Evolutionary conservation across 2,888 invertebrate species (phyloP), one percentile per base, ranked within the genome.

Genomic region (Lasius platythorax): DNA sequence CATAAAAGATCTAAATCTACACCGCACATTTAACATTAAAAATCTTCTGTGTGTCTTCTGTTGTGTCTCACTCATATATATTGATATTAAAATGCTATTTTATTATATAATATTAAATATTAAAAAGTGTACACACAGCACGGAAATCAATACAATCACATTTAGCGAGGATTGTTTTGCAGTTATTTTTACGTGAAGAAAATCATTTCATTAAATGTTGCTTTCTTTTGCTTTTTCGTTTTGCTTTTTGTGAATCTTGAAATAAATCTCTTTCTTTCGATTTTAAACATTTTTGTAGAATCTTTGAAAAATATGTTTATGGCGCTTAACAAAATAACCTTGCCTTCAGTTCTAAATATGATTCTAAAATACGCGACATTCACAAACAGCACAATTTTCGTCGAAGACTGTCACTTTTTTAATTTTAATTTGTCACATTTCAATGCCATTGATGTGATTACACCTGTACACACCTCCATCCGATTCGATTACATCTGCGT

Each of bases 401-500:
- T 43, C 61, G 46, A 2, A 46, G 23, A 75, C 6, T 46, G 5
- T 15, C 33, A 28, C 3, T 76, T 12, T 1, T 53, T 66, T 18
- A 23, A 46, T 56, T 87, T 87, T 72, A 68, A 76, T 83, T 82
- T 63, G 61, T 46, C 46, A 5, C 67, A 64, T 86, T 82, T 84
- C 46, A 56, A 8, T 23, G 12, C 15, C 63, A 83, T 67, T 83
- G 73, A 83, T 37, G 66, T 37, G 66, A 53, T 64, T 72, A 79
- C 83, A 86, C 81, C 84, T 86, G 84, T 88, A 70, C 63, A 53
- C 70, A 85, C 78, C 37, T 72, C 43, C 76, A 72, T 81, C 30
- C 63, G 23, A 61, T 81, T 74, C 72, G 73, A 84, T 88, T 88
- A 82, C 86, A 88, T 83, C 88, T 88, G 88, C 83, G 46, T 61